Percentiles rank a stretch among this genome's conserved stretches.
Conservation (phyloP, 2,797 vertebrate genomes). For the Otus scops region DNA sequence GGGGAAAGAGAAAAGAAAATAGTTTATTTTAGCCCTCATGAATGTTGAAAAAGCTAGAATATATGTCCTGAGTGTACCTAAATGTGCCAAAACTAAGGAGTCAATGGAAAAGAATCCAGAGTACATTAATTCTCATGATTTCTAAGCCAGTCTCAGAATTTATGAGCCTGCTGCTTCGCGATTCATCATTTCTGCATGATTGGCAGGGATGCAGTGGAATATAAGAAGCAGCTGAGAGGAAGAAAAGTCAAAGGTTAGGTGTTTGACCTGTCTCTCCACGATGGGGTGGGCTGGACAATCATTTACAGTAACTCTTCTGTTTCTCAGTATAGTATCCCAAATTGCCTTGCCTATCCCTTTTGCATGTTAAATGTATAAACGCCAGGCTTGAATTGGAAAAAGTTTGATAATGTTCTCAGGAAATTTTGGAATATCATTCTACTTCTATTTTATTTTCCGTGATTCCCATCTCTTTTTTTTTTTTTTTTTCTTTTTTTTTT, state of each 20-base stretch:
- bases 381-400: not conserved
- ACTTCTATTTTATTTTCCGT: not conserved
- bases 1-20: not conserved
- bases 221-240: constrained; percentile 22
- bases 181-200: not conserved
- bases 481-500: not conserved
- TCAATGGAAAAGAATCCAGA: not conserved
- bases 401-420: not conserved
- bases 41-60: not conserved
- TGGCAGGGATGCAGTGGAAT: not conserved
- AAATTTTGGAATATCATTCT: not conserved
- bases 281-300: not conserved
- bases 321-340: not conserved
- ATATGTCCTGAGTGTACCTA: not conserved
- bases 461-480: not conserved
- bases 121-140: not conserved
- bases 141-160: not conserved
- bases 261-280: not conserved
- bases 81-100: not conserved
- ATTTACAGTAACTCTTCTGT: not conserved
- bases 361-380: not conserved
- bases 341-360: not conserved
- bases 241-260: not conserved
- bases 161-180: not conserved
- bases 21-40: not conserved